A percentile compares a stretch with the other conserved stretches of the same genome.
Conservation (phyloP, 2,888 invertebrate species). For the Keiferia lycopersicella region DNA sequence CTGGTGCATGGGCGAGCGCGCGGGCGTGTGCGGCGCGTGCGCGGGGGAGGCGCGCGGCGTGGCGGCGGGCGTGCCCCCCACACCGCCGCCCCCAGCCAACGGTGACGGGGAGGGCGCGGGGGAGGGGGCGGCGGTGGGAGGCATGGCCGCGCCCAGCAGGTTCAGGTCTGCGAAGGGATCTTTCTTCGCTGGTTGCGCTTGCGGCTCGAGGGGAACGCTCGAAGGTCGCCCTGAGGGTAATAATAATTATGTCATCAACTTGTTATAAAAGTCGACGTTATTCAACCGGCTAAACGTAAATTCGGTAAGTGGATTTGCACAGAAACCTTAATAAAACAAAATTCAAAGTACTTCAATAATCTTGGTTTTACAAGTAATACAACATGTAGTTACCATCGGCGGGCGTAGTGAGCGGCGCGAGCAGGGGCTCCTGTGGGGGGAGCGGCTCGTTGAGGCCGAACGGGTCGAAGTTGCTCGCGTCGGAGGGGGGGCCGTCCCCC, state of each 20-base stretch:
- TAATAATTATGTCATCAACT: not conserved
- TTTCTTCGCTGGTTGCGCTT: constrained; percentile 71
- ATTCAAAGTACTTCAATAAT: too few species aligned
- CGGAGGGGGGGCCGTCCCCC: constrained; percentile 20
- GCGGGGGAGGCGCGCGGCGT: constrained; percentile 59
- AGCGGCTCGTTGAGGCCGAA: constrained; percentile 81
- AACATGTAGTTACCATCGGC: constrained; percentile 67
- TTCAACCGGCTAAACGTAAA: too few species aligned
- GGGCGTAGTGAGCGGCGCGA: constrained; percentile 59
- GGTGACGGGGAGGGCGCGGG: not conserved
- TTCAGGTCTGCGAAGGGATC: constrained; percentile 90
- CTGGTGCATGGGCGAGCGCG: constrained; percentile 68
- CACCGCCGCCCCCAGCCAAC: not conserved
- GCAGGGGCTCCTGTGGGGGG: constrained; percentile 67
- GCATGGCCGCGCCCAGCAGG: constrained; percentile 48
- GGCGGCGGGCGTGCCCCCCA: constrained; percentile 51
- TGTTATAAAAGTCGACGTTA: not conserved
- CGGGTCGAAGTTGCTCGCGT: constrained; percentile 82
- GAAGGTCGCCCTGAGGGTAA: constrained; percentile 54
- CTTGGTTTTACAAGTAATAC: too few species aligned
- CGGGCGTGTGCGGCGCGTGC: constrained; percentile 56
- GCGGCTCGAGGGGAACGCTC: constrained; percentile 69
- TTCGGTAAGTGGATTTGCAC: too few species aligned
- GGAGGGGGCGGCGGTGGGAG: constrained; percentile 9
- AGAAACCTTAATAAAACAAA: too few species aligned